Base-by-base conservation (phyloP, 2,113 vertebrate genomes). In the Triplophysa siluroides region DNA sequence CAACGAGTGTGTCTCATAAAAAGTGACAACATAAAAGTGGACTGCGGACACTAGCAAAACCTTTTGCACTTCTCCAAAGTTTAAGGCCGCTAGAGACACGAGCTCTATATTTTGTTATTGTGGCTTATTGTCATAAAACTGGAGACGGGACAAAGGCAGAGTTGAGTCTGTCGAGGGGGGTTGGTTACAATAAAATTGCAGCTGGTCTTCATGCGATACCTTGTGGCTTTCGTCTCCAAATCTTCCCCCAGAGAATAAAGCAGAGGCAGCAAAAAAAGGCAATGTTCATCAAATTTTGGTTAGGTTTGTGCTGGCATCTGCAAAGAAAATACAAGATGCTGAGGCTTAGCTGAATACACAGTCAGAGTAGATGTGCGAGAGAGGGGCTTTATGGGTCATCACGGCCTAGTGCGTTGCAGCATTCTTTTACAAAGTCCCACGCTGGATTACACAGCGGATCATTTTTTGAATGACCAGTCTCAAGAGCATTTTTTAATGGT, bases 21-120 rank as follows among this genome's bases (percentile, higher is more conserved):
- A 84, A 18, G 23, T 82, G 61, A 82, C 72, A 23, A 79, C 60
- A 79, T 72, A 43, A 75, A 76, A 85, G 83, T 79, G 60, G 72
- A 78, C 78, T 21, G 47, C 60, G 19, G 61, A 61, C 66, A 54
- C 67, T 38, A 77, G 77, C 76, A 80, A 80, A 56, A 78, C 13
- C 50, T 43, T 45, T 41, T 60, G 78, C 26, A 10, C 50, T 61
- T 33, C 24, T 84, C 56, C 52, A 66, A 67, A 61, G 60, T 66
- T 21, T 33, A 61, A 79, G 8, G 38, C 80, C 70, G 43, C 76
- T 16, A 62, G 58, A 84, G 79, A 82, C 65, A 29, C 66, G 26
- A 71, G 64, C 72, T 66, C 63, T 82, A 52, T 66, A 21, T 78
- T 79, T 76, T 82, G 67, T 76, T 76, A 76, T 65, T 76, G 63